Evolutionary conservation across 2,113 vertebrate genomes (phyloP).

Genomic region (Melierax canorus): DNA sequence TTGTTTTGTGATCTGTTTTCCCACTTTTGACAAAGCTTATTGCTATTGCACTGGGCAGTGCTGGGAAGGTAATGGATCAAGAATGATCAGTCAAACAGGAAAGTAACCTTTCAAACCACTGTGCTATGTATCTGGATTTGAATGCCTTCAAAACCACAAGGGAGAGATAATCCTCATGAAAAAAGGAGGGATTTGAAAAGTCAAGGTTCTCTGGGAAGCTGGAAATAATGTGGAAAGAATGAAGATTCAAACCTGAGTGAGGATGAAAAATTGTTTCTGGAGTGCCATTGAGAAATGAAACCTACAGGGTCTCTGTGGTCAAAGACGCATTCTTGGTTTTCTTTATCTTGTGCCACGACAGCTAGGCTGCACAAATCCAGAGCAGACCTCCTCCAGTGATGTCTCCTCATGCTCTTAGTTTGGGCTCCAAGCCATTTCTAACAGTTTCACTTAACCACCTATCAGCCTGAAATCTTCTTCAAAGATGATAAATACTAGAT

Average conservation of each 20-base stretch:
- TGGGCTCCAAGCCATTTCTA: conserved; percentile 15
- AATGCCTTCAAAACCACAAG: conserved; percentile 43
- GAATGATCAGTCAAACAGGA: background rate
- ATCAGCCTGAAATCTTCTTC: conserved; percentile 50
- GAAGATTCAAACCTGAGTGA: conserved; percentile 2
- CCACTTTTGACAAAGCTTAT: background rate
- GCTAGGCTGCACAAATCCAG: conserved; percentile 3
- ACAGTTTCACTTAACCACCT: background rate
- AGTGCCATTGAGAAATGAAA: conserved; percentile 52
- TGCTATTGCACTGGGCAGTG: background rate
- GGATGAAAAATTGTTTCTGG: conserved; percentile 56
- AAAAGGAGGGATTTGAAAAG: conserved; percentile 23
- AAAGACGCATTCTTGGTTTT: conserved; percentile 37
- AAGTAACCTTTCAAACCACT: conserved; percentile 21
- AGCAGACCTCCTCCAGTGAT: conserved; percentile 7
- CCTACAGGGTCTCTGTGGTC: conserved; percentile 7
- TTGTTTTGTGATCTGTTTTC: background rate
- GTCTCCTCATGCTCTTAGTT: background rate
- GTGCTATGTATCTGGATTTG: conserved; percentile 28
- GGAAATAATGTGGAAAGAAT: conserved; percentile 34
- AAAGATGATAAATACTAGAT: conserved; percentile 46
- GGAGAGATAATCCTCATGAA: conserved; percentile 14
- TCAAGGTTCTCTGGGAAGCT: background rate
- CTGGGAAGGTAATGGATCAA: background rate
- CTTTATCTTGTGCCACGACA: background rate